Base-by-base conservation (phyloP, 2,113 vertebrate genomes). In the Toxotes jaculatrix region DNA sequence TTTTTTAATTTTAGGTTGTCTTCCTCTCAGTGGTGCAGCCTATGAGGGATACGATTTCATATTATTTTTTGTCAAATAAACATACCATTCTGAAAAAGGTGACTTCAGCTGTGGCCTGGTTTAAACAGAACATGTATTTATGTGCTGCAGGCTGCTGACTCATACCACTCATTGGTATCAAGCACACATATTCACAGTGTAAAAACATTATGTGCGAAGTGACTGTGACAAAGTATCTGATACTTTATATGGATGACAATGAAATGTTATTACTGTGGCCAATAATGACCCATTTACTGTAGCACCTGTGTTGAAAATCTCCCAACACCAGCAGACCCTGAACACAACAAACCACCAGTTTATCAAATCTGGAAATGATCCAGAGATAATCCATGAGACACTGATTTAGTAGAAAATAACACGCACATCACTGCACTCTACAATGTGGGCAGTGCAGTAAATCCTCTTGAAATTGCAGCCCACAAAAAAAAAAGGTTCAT, bases 71-170 rank as follows among this genome's bases (percentile, higher is more conserved):
- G 4, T 23, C 11, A 43, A n/a, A 65, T 64, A 80, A 77, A 77
- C 19, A 62, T 38, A 76, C 11, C 1, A 10, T 66, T 70, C 31
- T 55, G 65, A 45, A 67, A 27, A 31, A 86, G 27, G 65, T 68
- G 69, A 88, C 73, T 70, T 81, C 56, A 27, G 56, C 71, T 76
- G 56, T 23, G 51, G 57, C 60, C 66, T 36, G 72, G 32, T 64
- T 83, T 34, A 57, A 27, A 64, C 51, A 27, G 38, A 79, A 74
- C 42, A 60, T 69, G 71, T 69, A 77, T 74, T 32, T 79, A 45
- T 79, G 69, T 74, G 75, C 83, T 56, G 67, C 82, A 75, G 68
- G 86, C 77, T 67, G 78, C 78, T 82, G 80, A 86, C 68, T 84
- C 84, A 86, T 42, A 53, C 27, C 0, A 14, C 80, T 88, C 77